Base-by-base conservation (phyloP, 2,113 vertebrate genomes). In the Tachycineta bicolor region DNA sequence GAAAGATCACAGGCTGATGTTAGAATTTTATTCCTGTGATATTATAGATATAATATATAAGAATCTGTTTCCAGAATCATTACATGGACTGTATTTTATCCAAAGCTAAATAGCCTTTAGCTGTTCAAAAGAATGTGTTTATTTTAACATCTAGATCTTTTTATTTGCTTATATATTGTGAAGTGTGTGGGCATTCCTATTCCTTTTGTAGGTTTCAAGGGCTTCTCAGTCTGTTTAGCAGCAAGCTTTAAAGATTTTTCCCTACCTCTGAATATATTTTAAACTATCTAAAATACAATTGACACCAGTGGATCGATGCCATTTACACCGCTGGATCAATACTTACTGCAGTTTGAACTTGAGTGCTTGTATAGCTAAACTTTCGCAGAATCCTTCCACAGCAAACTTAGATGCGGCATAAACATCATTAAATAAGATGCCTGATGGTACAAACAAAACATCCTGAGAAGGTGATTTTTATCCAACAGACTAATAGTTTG, bases 321-420 rank as follows among this genome's bases (percentile, higher is more conserved):
- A 2, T 43, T 87, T 73, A 68, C n/a, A 83, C 29, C 80, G 73
- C 46, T 47, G 26, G 55, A 76, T 87, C 77, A 68, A 78, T 85
- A 98, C 98, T 98, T 98, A 99, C 98, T 98, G 98, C 63, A 99
- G 97, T 82, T 98, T 98, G 96, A 99, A 99, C 88, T 98, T 98
- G 90, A 99, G 93, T 23, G 98, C 98, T 96, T 99, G 98, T 63
- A 99, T 97, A 15, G 98, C 98, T 71, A 99, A 97, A 91, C 98
- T 99, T 95, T 99, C 98, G 2, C 99, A 99, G 90, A 99, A 99
- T n/a, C 98, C 98, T 95, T 99, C 98, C 96, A 98, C 97, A 34
- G 98, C 98, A 95, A 99, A 99, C 93, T 98, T 99, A 33, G 98
- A 99, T 10, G 98, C 98, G 65, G 98, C 98, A 34, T 99, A 99